A percentile compares a stretch with the other conserved stretches of the same genome.
Conservation (phyloP, 2,113 vertebrate species). For the Benitochromis conjunctus region DNA sequence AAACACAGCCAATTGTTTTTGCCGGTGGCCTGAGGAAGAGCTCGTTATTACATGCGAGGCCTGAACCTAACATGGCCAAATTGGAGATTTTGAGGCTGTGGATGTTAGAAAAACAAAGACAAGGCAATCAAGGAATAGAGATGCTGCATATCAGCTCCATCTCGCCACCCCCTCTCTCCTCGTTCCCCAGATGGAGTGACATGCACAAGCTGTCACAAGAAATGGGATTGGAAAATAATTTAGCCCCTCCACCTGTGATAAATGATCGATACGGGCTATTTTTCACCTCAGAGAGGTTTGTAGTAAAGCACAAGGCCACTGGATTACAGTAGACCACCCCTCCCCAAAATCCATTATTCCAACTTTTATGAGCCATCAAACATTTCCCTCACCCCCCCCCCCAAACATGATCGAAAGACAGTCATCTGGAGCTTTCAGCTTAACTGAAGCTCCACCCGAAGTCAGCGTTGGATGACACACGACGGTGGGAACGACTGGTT, state of each 20-base stretch:
- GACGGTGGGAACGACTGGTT: neutral
- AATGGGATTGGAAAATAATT: constrained; percentile 71
- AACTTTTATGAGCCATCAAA: constrained; percentile 55
- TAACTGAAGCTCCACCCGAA: constrained; percentile 18
- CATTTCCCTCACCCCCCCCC: neutral
- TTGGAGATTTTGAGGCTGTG: neutral
- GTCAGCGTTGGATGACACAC: constrained; percentile 2
- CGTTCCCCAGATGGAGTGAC: constrained; percentile 13
- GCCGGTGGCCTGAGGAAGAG: neutral
- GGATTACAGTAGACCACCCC: constrained; percentile 21
- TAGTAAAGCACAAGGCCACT: constrained; percentile 54
- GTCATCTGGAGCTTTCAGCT: constrained; percentile 26
- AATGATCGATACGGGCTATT: constrained; percentile 66
- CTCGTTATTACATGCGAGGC: constrained; percentile 8
- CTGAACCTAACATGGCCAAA: neutral
- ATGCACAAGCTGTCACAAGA: constrained; percentile 54
- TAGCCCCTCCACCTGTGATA: constrained; percentile 46
- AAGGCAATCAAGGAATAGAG: neutral
- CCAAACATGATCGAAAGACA: constrained; percentile 45
- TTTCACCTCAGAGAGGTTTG: constrained; percentile 29
- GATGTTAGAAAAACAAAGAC: neutral
- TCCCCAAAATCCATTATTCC: constrained; percentile 38
- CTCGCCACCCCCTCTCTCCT: neutral
- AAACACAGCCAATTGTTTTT: constrained; percentile 29
- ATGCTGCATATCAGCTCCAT: neutral